Evolutionary conservation across 2,888 invertebrate species (phyloP), one percentile per base, ranked within the genome.

Genomic region (Drosophila anomalata): DNA sequence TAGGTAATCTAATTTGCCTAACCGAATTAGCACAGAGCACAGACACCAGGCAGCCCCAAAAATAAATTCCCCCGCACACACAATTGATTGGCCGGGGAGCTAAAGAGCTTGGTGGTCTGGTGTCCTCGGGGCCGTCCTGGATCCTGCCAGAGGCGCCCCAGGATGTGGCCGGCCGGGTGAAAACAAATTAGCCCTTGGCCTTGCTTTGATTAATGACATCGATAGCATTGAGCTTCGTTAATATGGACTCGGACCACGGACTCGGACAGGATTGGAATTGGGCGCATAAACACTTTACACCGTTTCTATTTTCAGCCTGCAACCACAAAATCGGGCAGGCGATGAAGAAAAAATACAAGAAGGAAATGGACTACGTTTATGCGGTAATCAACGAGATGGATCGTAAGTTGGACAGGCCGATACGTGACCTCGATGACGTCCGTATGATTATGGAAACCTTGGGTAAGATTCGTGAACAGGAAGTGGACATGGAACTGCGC

Each of bases 321-420:
- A 96, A 95, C 11, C 94, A 95, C 76, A 94, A 95, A 92, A 96
- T 97, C 81, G 97, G 97, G 1, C 95, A 96, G 91, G 95, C 96
- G 26, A 94, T 97, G 94, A 96, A 96, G 81, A 97, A 97, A 89
- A 97, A 97, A 88, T 97, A 97, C 89, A 95, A 96, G 84, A 94
- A 97, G 22, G 97, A 97, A 92, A 97, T 97, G 97, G 97, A 97
- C 89, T 97, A 97, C 84, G 97, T 97, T 11, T 97, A 97, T 87
- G 96, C 96, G 0, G 92, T 98, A 29, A 97, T 98, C 92, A 97
- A 95, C 80, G 98, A 98, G 91, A 95, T 98, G 94, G 97, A 97
- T 87, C 94, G 97, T 50, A 97, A 97, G 90, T 92, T 99, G 57
- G 96, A 96, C 86, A 94, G 97, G 53, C 97, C 96, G 12, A 96